Evolutionary conservation across 2,113 vertebrate genomes (phyloP), one percentile per base, ranked within the genome.

Genomic region (Pheucticus melanocephalus): DNA sequence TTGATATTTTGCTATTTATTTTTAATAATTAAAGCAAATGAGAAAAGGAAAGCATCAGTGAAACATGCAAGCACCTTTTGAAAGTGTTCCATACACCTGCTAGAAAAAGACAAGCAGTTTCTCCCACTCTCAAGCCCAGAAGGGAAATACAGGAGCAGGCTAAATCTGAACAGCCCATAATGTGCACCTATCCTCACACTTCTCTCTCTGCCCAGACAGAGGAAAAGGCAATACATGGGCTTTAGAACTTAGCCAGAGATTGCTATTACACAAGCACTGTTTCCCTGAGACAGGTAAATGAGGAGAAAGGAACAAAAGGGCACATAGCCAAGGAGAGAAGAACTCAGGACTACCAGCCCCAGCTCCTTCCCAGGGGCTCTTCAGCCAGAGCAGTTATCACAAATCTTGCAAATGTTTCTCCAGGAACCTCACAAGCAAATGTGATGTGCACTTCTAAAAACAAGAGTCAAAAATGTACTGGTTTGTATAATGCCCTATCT

Each of bases 21-120:
- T 96, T 88, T 95, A 90, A 88, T 94, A 90, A 83, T 66, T 56
- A 83, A 88, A 88, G 68, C 30, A 93, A 94, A 77, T 1, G 2
- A 90, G 75, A 35, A 92, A 66, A 79, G 19, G 24, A 88, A 92
- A 91, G 14, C 59, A 68, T 81, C 63, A 94, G 71, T 69, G 35
- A 70, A 87, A 50, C 23, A 33, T 23, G 19, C 6, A 40, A 80
- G 70, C 17, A 73, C 27, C 40, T 92, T 92, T 64, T 69, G 39
- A 89, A 79, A 3, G 0, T 12, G 22, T 6, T 80, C 27, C n/a
- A 57, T 71, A 44, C 30, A 77, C 17, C 59, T 89, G 25, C 3
- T 3, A 90, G 75, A 31, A 59, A 65, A 69, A 73, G 28, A 66
- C 3, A 0, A 1, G 33, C 27, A 77, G 17, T 12, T 82, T 92